Base-by-base conservation (phyloP, 1,140 invertebrate genomes). In the Trachymyrmex septentrionalis region DNA sequence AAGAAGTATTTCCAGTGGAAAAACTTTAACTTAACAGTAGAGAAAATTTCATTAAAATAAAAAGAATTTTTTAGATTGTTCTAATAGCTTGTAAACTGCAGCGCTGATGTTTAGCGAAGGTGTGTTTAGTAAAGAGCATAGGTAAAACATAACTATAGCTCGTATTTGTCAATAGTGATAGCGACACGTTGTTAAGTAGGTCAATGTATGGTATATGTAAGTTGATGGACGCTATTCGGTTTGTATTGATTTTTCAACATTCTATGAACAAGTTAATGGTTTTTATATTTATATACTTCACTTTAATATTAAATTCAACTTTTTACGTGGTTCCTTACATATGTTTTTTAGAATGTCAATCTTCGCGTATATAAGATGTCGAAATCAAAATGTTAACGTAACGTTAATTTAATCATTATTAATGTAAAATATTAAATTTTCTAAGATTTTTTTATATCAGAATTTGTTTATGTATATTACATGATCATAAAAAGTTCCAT, bases 141-240 rank as follows among this genome's bases (percentile, higher is more conserved):
- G 12, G 6, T 48, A 12, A 59, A 14, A n/a, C 3, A 44, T 44
- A 27, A 21, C 63, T 38, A 6, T 80, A 44, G 48, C 14, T 69
- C 4, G 27, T 57, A 69, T 81, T 81, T 69, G 44, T 81, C 48
- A 81, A 81, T 71, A 44, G 3, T 63, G 14, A 66, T 50, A 66
- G 64, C 30, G 9, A 66, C 38, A 76, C 16, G 10, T 84, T 10
- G 16, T 84, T 75, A 78, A 78, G 30, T 85, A 85, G 48, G 48
- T 66, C 48, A 85, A 24, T 50, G 44, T 64, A 55, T 69, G 3
- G 44, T 64, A 55, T 69, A 10, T 44, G 38, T 44, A 44, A 44
- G 38, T 44, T 12, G 21, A 21, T 57, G 21, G 5, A 57, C 27
- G 30, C 44, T 55, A 6, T 34, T 66, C 27, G 4, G 16, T 71